A percentile compares a stretch with the other conserved stretches of the same genome.
These are phyloP conservation scores for Urechis unicinctus DNA, from an alignment of 2,888 invertebrate species.

Conservation along the genomic window DNA sequence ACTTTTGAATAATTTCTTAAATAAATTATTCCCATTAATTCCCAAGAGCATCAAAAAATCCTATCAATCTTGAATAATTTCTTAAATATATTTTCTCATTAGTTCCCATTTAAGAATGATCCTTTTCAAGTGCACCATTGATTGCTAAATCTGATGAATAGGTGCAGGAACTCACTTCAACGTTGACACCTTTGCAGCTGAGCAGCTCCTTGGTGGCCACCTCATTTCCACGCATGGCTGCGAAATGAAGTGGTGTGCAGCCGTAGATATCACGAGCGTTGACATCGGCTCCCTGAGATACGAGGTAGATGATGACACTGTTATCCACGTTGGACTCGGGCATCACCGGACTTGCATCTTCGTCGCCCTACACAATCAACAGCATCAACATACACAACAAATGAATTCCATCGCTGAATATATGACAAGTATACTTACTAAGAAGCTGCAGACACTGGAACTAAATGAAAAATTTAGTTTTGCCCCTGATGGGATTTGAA, in stretches of 20 bases:
- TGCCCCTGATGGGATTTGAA: too few relatives aligned
- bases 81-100: too few relatives aligned
- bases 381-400: not conserved
- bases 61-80: too few relatives aligned
- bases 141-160: too few relatives aligned
- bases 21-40: too few relatives aligned
- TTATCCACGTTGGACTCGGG: constrained; percentile 17
- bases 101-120: too few relatives aligned
- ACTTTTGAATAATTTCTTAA: too few relatives aligned
- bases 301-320: constrained; percentile 33
- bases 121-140: too few relatives aligned
- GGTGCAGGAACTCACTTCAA: constrained; percentile 52
- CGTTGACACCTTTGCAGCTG: constrained; percentile 60
- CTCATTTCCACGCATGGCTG: constrained; percentile 68
- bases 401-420: not conserved
- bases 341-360: constrained; percentile 1
- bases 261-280: constrained; percentile 54
- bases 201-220: constrained; percentile 67
- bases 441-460: too few relatives aligned
- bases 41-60: too few relatives aligned
- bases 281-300: constrained; percentile 57
- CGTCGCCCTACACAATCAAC: constrained; percentile 4
- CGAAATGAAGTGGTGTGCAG: constrained; percentile 71
- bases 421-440: too few relatives aligned
- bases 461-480: not conserved